Evolutionary conservation across 1,140 invertebrate genomes (phyloP), one percentile per base, ranked within the genome.

Genomic region (Drosophila littoralis): DNA sequence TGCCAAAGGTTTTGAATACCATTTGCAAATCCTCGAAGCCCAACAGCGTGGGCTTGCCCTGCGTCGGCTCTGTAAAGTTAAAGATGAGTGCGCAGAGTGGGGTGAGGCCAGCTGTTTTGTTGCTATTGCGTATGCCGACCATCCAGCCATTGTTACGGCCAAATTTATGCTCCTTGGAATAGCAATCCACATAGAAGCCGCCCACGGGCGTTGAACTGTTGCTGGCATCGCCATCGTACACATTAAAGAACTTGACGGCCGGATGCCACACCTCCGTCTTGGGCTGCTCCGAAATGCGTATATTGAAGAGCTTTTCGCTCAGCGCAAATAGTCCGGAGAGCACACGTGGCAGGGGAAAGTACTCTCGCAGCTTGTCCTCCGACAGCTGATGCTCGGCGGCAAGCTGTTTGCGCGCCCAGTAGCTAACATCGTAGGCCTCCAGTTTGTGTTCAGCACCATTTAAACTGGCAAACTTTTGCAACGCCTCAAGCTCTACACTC

Each of bases 1-100:
- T 95, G 6, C 98, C 98, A 93, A 99, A 97, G 93, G 96, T 96
- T 82, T 95, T 93, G 86, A 98, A 98, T 6, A 99, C 89, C 22
- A 93, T 92, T 28, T 94, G 93, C 0, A 98, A 95, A 82, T 98
- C 96, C 43, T 94, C 93, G 77, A 97, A 96, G 1, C 94, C 94
- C 13, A 99, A 92, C 15, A 97, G 93, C 0, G 95, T 95, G 1
- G 96, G 95, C 84, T 94, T 94, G 6, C 94, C 94, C n/a, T 93
- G 93, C 9, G 93, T 92, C 1, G 95, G 94, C 13, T 95, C 93
- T 72, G 94, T 93, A 80, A 98, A 97, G 92, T 97, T 97, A 68
- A 98, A 96, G 57, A 98, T 95, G 1, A 98, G 91, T 7, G 97
- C 95, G 12, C 95, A 94, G 7, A 98, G 92, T 2, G 98, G 97